Conservation (phyloP, 2,113 vertebrate species). For the Bubo bubo region DNA sequence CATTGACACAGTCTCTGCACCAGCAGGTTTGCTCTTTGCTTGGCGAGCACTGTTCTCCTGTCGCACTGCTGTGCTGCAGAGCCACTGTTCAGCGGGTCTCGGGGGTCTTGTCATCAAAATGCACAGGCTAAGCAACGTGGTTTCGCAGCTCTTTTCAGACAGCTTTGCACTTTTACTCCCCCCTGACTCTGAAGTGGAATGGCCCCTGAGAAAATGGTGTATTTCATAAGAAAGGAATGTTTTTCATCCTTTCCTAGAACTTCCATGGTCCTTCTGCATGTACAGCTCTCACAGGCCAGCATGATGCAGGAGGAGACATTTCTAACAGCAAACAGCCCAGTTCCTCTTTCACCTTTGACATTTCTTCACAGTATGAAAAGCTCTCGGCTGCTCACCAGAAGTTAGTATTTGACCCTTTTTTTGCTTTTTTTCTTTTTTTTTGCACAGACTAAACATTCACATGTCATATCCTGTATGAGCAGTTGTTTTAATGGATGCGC, state of each 20-base stretch:
- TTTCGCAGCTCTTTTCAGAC: background rate
- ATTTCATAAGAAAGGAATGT: background rate
- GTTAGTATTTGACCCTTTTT: background rate
- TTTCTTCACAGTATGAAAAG: background rate
- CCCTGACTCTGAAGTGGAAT: background rate
- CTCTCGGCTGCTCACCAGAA: background rate
- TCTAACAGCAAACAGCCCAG: background rate
- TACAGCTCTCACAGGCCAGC: background rate
- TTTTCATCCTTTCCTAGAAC: background rate
- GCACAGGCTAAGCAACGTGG: background rate
- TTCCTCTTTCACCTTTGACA: constrained; percentile 7
- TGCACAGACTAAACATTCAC: background rate
- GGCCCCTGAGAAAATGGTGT: background rate
- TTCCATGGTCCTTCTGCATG: background rate
- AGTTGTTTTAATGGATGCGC: background rate
- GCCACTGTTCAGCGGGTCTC: accelerated
- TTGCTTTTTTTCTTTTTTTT: background rate
- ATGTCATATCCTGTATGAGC: background rate
- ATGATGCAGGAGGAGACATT: background rate
- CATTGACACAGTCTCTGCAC: background rate
- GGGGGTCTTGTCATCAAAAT: background rate
- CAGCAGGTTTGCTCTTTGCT: background rate
- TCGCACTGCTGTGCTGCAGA: background rate
- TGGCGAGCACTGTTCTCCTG: accelerated
- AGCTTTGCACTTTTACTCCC: background rate